These are phyloP conservation scores for Zosterops pallidus DNA, from an alignment of 2,113 vertebrate species.

Conservation along the genomic window DNA sequence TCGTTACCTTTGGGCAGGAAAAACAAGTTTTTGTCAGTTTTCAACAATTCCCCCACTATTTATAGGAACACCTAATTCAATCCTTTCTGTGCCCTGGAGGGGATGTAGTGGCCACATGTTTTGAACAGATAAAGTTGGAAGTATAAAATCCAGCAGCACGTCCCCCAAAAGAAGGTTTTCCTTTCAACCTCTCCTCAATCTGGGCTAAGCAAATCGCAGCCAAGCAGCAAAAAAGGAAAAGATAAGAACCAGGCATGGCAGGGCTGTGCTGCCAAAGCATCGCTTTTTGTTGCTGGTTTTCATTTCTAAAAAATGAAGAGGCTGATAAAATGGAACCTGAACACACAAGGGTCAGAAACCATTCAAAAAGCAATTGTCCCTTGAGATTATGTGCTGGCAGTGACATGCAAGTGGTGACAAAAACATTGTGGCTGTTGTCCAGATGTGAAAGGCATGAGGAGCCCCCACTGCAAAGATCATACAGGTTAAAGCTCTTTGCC, in stretches of 20 bases:
- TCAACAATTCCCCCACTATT: background rate
- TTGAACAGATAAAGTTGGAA: background rate
- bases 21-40: background rate
- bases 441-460: background rate
- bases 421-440: background rate
- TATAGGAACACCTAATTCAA: background rate
- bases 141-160: background rate
- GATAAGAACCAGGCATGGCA: background rate
- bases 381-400: background rate
- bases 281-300: background rate
- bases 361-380: background rate
- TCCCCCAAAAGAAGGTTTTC: background rate
- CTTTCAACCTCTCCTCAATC: background rate
- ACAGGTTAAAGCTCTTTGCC: background rate
- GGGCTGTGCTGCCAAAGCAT: background rate
- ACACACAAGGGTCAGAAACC: background rate
- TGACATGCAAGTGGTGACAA: background rate
- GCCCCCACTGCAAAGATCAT: background rate
- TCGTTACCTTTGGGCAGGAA: constrained; percentile 85
- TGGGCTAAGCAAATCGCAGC: background rate
- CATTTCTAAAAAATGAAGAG: background rate
- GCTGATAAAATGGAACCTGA: background rate
- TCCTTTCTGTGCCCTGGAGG: background rate
- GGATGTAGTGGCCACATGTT: background rate
- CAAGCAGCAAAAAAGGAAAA: background rate